These are phyloP conservation scores for Peromyscus eremicus DNA, from an alignment of 2,797 vertebrate species.

Conservation along the genomic window DNA sequence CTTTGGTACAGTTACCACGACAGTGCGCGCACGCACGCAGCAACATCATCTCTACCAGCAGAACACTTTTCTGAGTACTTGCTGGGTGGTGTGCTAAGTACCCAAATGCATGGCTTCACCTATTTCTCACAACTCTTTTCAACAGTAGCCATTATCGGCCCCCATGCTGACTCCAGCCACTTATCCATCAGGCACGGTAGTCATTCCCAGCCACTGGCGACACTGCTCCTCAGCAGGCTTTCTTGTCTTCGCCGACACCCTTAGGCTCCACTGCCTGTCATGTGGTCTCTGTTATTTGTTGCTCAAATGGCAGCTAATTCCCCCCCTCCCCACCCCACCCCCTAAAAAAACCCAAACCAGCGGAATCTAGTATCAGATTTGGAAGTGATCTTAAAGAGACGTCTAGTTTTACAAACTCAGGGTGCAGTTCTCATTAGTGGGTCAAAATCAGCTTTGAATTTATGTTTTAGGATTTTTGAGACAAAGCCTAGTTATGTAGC, in stretches of 20 bases:
- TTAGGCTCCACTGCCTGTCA: neutral
- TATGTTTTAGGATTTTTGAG: neutral
- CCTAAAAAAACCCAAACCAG: neutral
- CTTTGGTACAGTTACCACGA: neutral
- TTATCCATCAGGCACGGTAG: neutral
- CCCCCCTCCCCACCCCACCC: too few relatives aligned
- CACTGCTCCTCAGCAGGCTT: neutral
- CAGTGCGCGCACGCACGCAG: neutral
- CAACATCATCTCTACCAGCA: neutral
- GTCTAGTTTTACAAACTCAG: slow-evolving; percentile 11
- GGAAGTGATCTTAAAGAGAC: slow-evolving; percentile 8
- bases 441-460: slow-evolving; percentile 36
- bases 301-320: neutral
- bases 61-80: neutral
- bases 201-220: neutral
- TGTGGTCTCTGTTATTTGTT: neutral
- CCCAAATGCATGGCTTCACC: neutral
- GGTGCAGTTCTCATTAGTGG: neutral
- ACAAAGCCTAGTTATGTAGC: neutral
- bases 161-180: neutral
- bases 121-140: neutral
- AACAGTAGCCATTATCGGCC: neutral
- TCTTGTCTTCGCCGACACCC: neutral
- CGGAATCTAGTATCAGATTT: neutral
- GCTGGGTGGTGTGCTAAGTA: neutral